Conservation (phyloP, 2,888 invertebrate species). For the Labia minor region DNA sequence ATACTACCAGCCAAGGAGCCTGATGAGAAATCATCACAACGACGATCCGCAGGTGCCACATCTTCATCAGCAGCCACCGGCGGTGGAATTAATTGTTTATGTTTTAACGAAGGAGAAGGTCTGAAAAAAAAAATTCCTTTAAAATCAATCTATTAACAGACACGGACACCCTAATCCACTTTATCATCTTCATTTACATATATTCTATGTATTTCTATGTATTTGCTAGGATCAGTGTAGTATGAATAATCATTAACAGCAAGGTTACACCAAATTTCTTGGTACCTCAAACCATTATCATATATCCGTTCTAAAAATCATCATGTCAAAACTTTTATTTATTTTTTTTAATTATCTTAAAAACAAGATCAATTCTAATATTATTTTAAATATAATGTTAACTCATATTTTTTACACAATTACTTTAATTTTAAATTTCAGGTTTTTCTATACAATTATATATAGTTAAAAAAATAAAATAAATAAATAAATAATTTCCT, state of each 20-base stretch:
- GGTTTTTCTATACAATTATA: too few relatives aligned
- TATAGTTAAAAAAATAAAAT: too few relatives aligned
- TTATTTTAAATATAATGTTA: too few relatives aligned
- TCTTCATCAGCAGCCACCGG: constrained; percentile 37
- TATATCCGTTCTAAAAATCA: background rate
- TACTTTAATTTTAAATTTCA: too few relatives aligned
- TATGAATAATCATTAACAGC: background rate
- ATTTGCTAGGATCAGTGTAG: background rate
- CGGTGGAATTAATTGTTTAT: constrained; percentile 36
- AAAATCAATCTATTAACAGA: too few relatives aligned
- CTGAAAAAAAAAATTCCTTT: constrained; percentile 34
- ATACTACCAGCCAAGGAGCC: constrained; percentile 49
- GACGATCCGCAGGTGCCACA: constrained; percentile 36
- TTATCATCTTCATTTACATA: too few relatives aligned
- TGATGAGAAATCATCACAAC: constrained; percentile 47
- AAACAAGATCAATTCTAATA: too few relatives aligned
- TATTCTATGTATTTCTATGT: too few relatives aligned
- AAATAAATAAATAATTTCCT: too few relatives aligned
- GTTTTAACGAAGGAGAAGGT: constrained; percentile 52
- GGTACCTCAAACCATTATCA: constrained; percentile 4
- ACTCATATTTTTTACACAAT: too few relatives aligned
- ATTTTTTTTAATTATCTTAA: too few relatives aligned
- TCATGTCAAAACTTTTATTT: background rate
- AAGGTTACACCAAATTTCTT: background rate
- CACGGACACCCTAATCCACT: too few relatives aligned